Base-by-base conservation (phyloP, 1,140 invertebrate genomes). In the Zaprionus gabonicus region DNA sequence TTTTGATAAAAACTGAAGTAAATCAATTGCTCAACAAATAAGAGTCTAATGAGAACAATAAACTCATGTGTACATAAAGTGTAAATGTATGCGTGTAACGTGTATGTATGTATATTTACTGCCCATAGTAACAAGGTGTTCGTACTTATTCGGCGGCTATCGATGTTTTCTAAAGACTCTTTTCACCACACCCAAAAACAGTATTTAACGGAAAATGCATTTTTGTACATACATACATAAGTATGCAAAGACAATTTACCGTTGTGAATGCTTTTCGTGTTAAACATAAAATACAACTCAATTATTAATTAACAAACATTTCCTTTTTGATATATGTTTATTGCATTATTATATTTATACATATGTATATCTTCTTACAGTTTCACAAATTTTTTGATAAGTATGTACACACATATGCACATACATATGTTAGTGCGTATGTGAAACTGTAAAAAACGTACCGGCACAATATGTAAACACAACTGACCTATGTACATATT, bases 391-490 rank as follows among this genome's bases (percentile, higher is more conserved):
- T n/a, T 6, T 71, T 6, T 36, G 59, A 57, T 25, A 44, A 62
- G 41, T 28, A 53, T 10, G 58, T 69, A 12, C 34, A 44, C 25
- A 59, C 59, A 10, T 20, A 66, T 25, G 27, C 38, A 63, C 38
- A 25, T 57, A 31, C 51, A 31, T 44, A 20, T 67, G 51, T 56
- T 0, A 1, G 17, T 41, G 5, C 41, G 28, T 9, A 13, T 23
- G 12, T 25, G 15, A 57, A 57, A 34, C 59, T 38, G 7, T 4
- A 38, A 38, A 38, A 44, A 44, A 34, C 38, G 63, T 83, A 55
- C 81, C 79, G 83, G 72, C 75, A 41, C 49, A 23, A 66, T 80
- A 81, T 49, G 76, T 86, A 81, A 81, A 85, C 76, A 85, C 85
- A 55, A 31, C 44, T 25, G 28, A 57, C 1, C 4, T 31, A 68